Base-by-base conservation (phyloP, 2,888 invertebrate genomes). In the Rambutsinella grinnellia region DNA sequence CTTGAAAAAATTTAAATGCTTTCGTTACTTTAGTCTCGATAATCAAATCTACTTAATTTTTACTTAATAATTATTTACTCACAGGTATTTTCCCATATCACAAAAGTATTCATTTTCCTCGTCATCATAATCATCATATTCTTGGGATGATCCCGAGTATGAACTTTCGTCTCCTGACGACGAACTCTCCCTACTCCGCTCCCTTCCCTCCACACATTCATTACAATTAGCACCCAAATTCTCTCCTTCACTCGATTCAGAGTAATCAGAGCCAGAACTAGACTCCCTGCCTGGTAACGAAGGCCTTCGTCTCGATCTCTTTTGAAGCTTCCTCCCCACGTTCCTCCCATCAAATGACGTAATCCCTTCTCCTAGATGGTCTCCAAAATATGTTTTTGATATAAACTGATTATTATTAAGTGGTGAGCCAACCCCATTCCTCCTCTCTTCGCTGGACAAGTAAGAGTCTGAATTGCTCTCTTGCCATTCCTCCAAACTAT, bases 91-190 rank as follows among this genome's bases (percentile, higher is more conserved):
- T 17, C 60, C 66, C 23, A 67, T 60, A 21, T 74, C 66, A 21
- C 70, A 61, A 28, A 72, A 74, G 49, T 58, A 74, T 8, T 74
- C 78, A 19, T 58, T 60, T 2, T 65, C 63, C 13, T 78, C 68
- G 21, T 78, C 72, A 47, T 78, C 62, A 27, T 69, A 62, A 28
- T 63, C 63, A 27, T 67, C 69, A 54, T 58, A 47, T 0, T 77
- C 70, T 49, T 66, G 66, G 13, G 74, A 70, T 26, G 70, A 74
- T 15, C 65, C 74, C 27, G 78, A 70, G 24, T 70, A 75, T 2
- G 72, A 78, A 8, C 66, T 61, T 36, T 74, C 66, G n/a, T 47
- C 56, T 21, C 51, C 74, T 1, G 51, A 36, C 1, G 74, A 74
- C 6, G 68, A 68, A 6, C 36, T 47, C 8, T 15, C 36, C n/a